A percentile compares a stretch with the other conserved stretches of the same genome.
Evolutionary conservation across 2,113 vertebrate genomes (phyloP).

Genomic region (Colinus virginianus): DNA sequence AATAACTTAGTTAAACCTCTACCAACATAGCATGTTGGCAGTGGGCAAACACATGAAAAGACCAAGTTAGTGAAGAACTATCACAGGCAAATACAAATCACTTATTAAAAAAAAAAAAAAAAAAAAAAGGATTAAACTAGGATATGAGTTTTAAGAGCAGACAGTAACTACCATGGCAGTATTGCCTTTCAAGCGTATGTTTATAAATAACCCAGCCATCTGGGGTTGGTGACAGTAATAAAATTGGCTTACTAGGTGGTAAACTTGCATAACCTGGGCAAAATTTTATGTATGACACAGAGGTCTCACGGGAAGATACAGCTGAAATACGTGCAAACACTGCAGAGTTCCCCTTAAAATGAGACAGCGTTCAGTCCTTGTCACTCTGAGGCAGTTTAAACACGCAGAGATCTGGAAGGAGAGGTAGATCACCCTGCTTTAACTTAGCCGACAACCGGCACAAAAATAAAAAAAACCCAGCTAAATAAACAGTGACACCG

Average conservation of each 20-base stretch:
- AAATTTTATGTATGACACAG: neutral
- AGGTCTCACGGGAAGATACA: neutral
- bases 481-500: neutral
- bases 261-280: neutral
- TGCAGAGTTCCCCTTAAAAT: neutral
- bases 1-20: neutral
- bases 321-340: neutral
- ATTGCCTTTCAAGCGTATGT: neutral
- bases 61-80: neutral
- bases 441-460: neutral
- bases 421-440: neutral
- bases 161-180: neutral
- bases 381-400: conserved; percentile 22
- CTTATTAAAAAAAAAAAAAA: neutral
- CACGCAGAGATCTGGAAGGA: neutral
- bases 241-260: neutral
- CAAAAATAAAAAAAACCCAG: conserved; percentile 3
- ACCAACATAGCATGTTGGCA: fast-evolving
- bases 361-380: neutral
- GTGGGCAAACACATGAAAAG: neutral
- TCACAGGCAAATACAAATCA: neutral
- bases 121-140: neutral
- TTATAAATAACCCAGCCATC: neutral
- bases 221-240: neutral
- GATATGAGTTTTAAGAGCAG: neutral